phyloP scores from a whole-genome alignment of 2,113 vertebrate genomes.

The Desmodus rotundus region DNA sequence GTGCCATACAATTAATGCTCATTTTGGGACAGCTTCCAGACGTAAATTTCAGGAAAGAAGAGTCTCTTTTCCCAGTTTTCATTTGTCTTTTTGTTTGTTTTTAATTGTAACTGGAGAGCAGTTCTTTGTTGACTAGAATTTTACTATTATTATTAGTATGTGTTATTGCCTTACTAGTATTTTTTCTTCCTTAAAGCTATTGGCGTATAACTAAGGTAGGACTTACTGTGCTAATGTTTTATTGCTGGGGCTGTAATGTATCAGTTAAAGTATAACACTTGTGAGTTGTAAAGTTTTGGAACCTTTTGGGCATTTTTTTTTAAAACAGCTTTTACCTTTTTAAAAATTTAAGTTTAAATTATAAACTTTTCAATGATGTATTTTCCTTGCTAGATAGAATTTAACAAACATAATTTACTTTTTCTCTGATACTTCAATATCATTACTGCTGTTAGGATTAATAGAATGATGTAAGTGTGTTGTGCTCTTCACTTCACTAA shows the following conservation, averaged over 20 bases:
- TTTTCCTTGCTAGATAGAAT: slow-evolving; percentile 22
- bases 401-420: neutral
- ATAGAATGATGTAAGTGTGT: neutral
- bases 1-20: neutral
- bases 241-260: neutral
- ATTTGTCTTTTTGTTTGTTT: neutral
- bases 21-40: neutral
- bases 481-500: neutral
- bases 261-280: neutral
- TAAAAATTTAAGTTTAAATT: neutral
- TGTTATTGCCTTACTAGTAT: neutral
- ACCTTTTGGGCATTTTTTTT: neutral
- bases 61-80: neutral
- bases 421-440: neutral
- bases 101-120: neutral
- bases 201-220: neutral
- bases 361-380: neutral
- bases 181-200: neutral
- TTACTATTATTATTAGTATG: neutral
- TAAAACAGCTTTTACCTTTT: neutral
- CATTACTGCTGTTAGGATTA: neutral
- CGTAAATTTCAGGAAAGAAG: neutral
- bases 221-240: neutral
- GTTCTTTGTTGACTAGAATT: neutral
- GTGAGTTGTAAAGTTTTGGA: neutral